phyloP scores from a whole-genome alignment of 2,113 vertebrate genomes.

The Mesoclemmys tuberculata region DNA sequence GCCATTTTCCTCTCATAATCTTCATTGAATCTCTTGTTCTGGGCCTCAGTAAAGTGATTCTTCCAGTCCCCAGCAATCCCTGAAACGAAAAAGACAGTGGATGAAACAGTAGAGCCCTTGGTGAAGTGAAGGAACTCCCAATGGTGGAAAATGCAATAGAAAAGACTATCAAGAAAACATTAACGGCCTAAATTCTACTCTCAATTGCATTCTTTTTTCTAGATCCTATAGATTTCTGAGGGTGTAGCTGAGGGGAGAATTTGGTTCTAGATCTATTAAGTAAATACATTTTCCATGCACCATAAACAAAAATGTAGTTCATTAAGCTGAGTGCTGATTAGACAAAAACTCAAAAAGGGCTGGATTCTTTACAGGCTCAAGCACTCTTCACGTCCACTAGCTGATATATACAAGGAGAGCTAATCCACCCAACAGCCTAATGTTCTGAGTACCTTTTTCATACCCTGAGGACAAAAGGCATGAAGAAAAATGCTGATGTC shows the following conservation, averaged over 20 bases:
- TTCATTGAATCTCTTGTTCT: conserved; percentile 78
- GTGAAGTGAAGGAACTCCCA: background rate
- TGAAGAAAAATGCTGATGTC: background rate
- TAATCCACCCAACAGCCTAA: too few species aligned
- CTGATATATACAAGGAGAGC: background rate
- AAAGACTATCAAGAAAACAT: background rate
- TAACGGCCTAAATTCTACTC: background rate
- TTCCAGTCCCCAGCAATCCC: conserved; percentile 76
- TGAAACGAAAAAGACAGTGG: conserved; percentile 19
- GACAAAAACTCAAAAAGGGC: background rate
- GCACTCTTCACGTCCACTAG: background rate
- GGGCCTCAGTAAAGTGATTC: conserved; percentile 76
- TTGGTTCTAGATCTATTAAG: background rate
- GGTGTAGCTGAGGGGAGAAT: background rate
- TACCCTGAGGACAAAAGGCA: background rate
- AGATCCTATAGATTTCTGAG: background rate
- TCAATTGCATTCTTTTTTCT: background rate
- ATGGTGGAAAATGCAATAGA: background rate
- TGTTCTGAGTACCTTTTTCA: background rate
- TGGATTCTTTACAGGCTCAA: background rate
- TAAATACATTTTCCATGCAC: background rate
- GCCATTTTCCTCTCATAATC: conserved; percentile 86
- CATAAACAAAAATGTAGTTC: background rate
- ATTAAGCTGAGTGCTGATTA: background rate
- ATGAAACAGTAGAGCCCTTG: background rate